Base-by-base conservation (phyloP, 1,140 invertebrate genomes). In the Manduca sexta region DNA sequence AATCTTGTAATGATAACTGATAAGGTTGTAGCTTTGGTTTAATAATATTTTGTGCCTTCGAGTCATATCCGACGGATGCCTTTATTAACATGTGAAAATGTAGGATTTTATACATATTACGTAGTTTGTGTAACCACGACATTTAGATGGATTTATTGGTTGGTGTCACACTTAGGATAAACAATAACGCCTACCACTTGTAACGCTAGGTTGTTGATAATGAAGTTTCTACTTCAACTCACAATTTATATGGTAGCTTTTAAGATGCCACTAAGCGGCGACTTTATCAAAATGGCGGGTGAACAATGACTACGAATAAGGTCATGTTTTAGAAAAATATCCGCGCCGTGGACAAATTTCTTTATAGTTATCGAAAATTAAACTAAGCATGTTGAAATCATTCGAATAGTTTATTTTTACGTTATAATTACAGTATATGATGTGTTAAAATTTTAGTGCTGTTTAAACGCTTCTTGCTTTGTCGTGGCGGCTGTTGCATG, bases 351-450 rank as follows among this genome's bases (percentile, higher is more conserved):
- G 21, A 26, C 21, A 26, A 26, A 26, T 26, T 26, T 17, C 38
- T 16, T 38, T 17, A 11, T 18, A 40, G 38, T 35, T 35, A 14
- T 35, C 33, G 13, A n/a, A 35, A 35, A 35, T 35, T 35, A 35
- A 35, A 63, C 64, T 74, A 69, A 76, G 61, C 67, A 66, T 78
- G 80, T 84, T 84, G 61, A 78, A 70, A 63, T 55, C 52, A 73
- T 77, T 82, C 71, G 69, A 81, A 84, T 81, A 80, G 80, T 84
- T 82, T 84, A 82, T 84, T 74, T 70, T 73, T 77, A 61, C 71
- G 74, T 79, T 82, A 72, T 57, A 0, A 26, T n/a, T 39, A 46
- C 51, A 58, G 60, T 62, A 60, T 68, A 60, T 61, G 61, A 70
- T 72, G 65, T 61, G 62, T 72, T 72, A 64, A 65, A 52, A 47